Base-by-base conservation (phyloP, 2,113 vertebrate genomes). In the Delphinus delphis region DNA sequence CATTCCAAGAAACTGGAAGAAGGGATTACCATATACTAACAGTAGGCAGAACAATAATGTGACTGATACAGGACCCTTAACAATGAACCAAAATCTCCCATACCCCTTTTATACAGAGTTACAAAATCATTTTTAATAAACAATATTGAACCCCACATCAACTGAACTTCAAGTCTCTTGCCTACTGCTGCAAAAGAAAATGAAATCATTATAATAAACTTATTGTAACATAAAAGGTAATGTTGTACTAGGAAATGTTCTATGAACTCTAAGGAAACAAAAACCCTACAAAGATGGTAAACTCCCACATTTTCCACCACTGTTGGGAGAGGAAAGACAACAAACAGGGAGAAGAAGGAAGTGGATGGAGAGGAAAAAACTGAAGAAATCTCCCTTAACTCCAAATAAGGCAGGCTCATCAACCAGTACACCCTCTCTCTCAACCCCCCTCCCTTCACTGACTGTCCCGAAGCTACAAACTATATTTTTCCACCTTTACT, bases 211-310 rank as follows among this genome's bases (percentile, higher is more conserved):
- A 74, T 55, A 92, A 87, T 55, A 73, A 93, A 91, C 10, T 11
- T 76, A 87, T 2, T 79, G 12, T 36, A 95, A 92, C 36, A 73
- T 58, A 94, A 67, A 81, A 80, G 88, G 31, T 91, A 96, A 92
- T 76, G 58, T 67, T 96, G 88, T 90, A 84, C 65, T 47, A 93
- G n/a, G 55, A 96, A 94, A 93, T 77, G 70, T n/a, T 79, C 90
- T 93, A 73, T 79, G 26, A 92, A 92, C 50, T 44, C 94, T 88
- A 96, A 36, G 50, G 10, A 83, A 80, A 90, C 84, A 81, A 41
- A 76, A 63, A 88, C 17, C 62, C 33, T 67, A 36, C 44, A 95
- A 94, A 80, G 36, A 53, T 13, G 20, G 33, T 62, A 17, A 85
- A 91, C 50, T 90, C 63, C 50, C 18, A 70, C 58, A 95, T 90